Conservation (phyloP, 2,888 invertebrate species). For the Rotaria socialis region DNA sequence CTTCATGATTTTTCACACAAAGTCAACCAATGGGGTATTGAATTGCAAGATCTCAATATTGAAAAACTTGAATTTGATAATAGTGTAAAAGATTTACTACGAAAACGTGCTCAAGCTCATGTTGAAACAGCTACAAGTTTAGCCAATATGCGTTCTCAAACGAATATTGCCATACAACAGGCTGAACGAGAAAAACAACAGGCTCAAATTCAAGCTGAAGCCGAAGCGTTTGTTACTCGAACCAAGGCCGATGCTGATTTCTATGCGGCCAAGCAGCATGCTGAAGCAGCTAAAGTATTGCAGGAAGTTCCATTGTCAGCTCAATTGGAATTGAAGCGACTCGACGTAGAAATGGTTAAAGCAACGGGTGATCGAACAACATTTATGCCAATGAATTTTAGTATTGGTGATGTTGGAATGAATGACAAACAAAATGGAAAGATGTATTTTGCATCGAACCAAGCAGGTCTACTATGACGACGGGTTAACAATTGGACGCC, state of each 20-base stretch:
- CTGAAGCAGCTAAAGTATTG: not conserved
- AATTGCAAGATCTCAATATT: slow-evolving; percentile 3
- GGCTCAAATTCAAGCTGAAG: not conserved
- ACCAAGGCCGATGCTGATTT: slow-evolving; percentile 1
- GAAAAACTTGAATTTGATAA: slow-evolving; percentile 1
- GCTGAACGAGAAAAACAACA: not conserved
- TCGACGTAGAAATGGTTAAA: not conserved
- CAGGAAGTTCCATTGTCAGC: not conserved
- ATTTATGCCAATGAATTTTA: not conserved
- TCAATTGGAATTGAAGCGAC: not conserved
- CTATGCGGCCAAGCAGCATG: not conserved
- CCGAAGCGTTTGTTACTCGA: not conserved
- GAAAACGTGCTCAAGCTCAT: slow-evolving; percentile 9
- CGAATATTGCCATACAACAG: not conserved
- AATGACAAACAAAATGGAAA: not conserved
- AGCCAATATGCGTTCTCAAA: slow-evolving; percentile 8
- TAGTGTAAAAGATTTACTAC: not conserved
- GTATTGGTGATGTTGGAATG: not conserved
- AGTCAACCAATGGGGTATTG: not conserved
- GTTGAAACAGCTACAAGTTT: slow-evolving; percentile 2
- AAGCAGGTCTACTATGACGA: no score
- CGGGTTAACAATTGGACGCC: no score
- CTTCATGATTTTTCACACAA: slow-evolving; percentile 18
- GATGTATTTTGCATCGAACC: not conserved
- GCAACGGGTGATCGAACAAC: slow-evolving; percentile 19